Evolutionary conservation across 1,140 invertebrate species (phyloP), one percentile per base, ranked within the genome.

Genomic region (Drosophila neocordata): DNA sequence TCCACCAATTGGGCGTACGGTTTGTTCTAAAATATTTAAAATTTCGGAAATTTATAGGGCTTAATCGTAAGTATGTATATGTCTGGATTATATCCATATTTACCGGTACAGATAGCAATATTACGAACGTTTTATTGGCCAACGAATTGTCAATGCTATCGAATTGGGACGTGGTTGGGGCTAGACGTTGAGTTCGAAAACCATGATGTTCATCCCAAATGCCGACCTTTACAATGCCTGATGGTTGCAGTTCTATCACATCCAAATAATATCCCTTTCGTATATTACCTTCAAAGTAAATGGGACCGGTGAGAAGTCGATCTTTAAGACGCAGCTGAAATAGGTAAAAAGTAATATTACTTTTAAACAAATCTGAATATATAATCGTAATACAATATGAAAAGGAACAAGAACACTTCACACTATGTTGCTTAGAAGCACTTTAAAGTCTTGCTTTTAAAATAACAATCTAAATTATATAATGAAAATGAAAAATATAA

Each of bases 1-100:
- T 96, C 94, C 85, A 95, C 97, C 48, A 95, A 87, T 95, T 97
- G 97, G 13, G 95, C 95, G 80, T 97, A 98, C 0, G 97, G 97
- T 59, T 94, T 93, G 80, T 95, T 96, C 96, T 97, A 75, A 4
- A 68, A 48, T 53, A 4, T 20, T 48, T 6, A 64, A 9, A 13
- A 22, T 15, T 13, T 48, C 11, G 22, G 13, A n/a, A n/a, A n/a
- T n/a, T n/a, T n/a, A n/a, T n/a, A n/a, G n/a, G n/a, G n/a, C n/a
- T n/a, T n/a, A n/a, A n/a, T n/a, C n/a, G n/a, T n/a, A 7, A 8
- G 6, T 22, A 44, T 15, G 15, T 11, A 4, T 15, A 13, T 9
- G n/a, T 1, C 4, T 11, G 13, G 6, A 4, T 6, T 1, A 6
- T 34, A 3, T 4, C 1, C 18, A 6, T 11, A 58, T 24, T 77